Evolutionary conservation across 2,113 vertebrate species (phyloP).

Genomic region (Hyla sarda): DNA sequence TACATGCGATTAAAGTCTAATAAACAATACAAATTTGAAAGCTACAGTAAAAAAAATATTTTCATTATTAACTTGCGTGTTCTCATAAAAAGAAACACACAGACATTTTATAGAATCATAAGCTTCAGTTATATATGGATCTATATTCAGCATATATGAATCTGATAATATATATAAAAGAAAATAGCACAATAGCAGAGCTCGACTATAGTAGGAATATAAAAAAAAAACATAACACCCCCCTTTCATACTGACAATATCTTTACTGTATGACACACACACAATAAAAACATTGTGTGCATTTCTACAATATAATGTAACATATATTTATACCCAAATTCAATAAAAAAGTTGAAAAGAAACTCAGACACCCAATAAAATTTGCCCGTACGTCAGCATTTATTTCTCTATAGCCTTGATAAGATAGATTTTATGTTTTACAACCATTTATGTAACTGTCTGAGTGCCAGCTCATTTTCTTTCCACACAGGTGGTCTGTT

Average conservation of each 20-base stretch:
- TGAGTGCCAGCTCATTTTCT: slow-evolving; percentile 54
- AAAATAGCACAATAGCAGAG: neutral
- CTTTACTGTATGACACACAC: slow-evolving; percentile 23
- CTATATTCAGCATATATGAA: slow-evolving; percentile 2
- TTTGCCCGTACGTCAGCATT: slow-evolving; percentile 29
- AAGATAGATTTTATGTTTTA: slow-evolving; percentile 50
- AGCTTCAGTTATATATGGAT: neutral
- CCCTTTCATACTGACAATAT: slow-evolving; percentile 11
- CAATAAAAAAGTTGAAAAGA: slow-evolving; percentile 49
- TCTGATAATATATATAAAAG: neutral
- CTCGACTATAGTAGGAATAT: slow-evolving; percentile 1
- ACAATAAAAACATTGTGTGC: slow-evolving; percentile 20
- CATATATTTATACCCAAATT: slow-evolving; percentile 42
- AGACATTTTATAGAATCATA: slow-evolving; percentile 27
- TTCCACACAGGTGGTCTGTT: slow-evolving; percentile 55
- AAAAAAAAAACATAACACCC: slow-evolving; percentile 12
- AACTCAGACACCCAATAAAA: slow-evolving; percentile 44
- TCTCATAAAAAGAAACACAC: slow-evolving; percentile 9
- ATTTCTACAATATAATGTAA: slow-evolving; percentile 32
- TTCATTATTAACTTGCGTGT: neutral
- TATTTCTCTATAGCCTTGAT: slow-evolving; percentile 32
- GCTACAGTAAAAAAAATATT: neutral
- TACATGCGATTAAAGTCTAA: neutral
- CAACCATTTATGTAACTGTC: slow-evolving; percentile 39
- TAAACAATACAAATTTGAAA: neutral